Base-by-base conservation (phyloP, 2,113 vertebrate species). In the Pollimyrus isidori region DNA sequence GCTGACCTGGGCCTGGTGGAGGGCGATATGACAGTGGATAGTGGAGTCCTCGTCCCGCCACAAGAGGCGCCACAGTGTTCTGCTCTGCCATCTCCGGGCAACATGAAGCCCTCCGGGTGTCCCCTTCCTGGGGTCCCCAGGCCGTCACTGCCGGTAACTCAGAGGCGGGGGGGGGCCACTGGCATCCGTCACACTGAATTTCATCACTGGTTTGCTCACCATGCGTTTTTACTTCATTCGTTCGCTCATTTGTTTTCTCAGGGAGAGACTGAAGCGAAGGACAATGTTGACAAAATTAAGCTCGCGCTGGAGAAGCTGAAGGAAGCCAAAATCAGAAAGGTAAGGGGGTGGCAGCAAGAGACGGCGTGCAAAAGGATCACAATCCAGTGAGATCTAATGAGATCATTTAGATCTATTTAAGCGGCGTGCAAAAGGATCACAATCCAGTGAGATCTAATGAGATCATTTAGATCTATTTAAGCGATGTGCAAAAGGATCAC, bases 241-340 rank as follows among this genome's bases (percentile, higher is more conserved):
- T 62, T 30, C 15, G 84, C 6, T 94, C 85, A 58, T 96, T 35
- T 89, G 89, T 17, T 87, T 26, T 65, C 92, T 87, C 90, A 99
- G 98, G 97, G 98, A 92, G 97, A 98, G 76, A 90, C 82, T 11
- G 98, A 98, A 89, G 96, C 96, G 1, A 96, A 95, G 91, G 95
- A 96, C 46, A 99, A 99, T 92, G 96, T 97, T 50, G 97, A 98
- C 88, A 99, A 99, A 95, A 99, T 99, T 93, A 99, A 97, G 92
- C 96, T 98, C 0, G 98, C 98, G 0, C 87, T 99, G 91, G 96
- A 98, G 94, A 99, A 99, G 93, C 95, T 99, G 87, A 99, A 98
- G 91, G 98, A 99, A 93, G 98, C 98, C 89, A 99, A 99, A 94
- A 96, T 99, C 90, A 99, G 97, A 95, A 99, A 99, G 97, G 98